These are phyloP conservation scores for Anas capensis DNA, from an alignment of 2,797 vertebrate species.

Conservation along the genomic window DNA sequence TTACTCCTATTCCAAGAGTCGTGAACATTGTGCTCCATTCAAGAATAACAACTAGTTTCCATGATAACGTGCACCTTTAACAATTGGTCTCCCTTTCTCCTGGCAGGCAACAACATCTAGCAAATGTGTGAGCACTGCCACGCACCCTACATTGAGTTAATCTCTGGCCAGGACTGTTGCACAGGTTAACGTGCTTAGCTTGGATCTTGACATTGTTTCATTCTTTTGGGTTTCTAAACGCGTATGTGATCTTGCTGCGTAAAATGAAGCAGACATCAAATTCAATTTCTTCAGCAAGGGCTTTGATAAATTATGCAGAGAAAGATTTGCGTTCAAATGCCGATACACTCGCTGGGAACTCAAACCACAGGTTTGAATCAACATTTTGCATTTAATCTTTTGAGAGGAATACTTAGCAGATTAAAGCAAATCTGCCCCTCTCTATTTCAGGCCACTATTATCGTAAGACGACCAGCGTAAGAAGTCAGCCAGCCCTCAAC, in stretches of 20 bases:
- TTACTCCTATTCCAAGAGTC: not conserved
- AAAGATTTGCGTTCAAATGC: not conserved
- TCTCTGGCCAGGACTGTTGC: not conserved
- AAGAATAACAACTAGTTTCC: not conserved
- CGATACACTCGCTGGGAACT: not conserved
- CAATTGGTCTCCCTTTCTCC: not conserved
- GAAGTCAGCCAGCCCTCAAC: not conserved
- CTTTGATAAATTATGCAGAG: conserved; percentile 45
- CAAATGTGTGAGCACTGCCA: fast-evolving
- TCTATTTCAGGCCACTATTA: conserved; percentile 39
- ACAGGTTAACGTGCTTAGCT: not conserved
- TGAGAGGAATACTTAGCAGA: conserved; percentile 39
- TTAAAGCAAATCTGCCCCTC: conserved; percentile 28
- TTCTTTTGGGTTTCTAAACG: not conserved
- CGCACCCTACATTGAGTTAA: not conserved
- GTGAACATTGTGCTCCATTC: not conserved
- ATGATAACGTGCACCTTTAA: fast-evolving
- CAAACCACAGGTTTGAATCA: not conserved
- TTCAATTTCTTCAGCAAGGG: not conserved
- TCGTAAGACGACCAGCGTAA: not conserved
- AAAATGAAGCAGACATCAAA: not conserved
- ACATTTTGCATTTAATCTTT: conserved; percentile 48
- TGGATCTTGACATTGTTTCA: not conserved
- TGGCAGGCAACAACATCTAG: not conserved
- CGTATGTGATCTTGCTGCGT: not conserved